Percentiles rank a stretch among this genome's conserved stretches.
These are phyloP conservation scores for Dinomys branickii DNA, from an alignment of 2,113 vertebrate genomes.

Conservation along the genomic window DNA sequence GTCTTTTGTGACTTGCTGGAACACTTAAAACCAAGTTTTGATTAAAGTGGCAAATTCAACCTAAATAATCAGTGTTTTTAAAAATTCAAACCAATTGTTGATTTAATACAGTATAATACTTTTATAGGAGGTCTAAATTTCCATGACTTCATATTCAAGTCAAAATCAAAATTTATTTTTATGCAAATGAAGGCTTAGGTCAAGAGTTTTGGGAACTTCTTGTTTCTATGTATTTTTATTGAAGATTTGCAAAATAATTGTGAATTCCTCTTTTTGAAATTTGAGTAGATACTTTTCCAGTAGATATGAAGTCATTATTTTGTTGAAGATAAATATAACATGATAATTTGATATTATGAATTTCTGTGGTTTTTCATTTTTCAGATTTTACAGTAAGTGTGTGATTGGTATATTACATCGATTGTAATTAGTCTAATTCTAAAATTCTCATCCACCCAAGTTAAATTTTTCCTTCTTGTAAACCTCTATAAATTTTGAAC, in stretches of 20 bases:
- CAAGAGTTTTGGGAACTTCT: conserved; percentile 31
- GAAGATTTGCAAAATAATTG: conserved; percentile 29
- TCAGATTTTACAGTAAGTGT: background rate
- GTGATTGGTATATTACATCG: background rate
- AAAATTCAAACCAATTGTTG: background rate
- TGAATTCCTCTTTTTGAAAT: background rate
- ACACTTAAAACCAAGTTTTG: conserved; percentile 46
- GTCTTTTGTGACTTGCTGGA: background rate
- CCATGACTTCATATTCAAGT: conserved; percentile 25
- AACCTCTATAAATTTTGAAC: background rate
- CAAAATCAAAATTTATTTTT: conserved; percentile 47
- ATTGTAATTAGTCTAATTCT: background rate
- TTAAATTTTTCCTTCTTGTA: background rate
- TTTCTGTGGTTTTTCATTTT: background rate
- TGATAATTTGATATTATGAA: conserved; percentile 33
- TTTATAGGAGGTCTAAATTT: conserved; percentile 53
- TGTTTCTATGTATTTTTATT: conserved; percentile 17
- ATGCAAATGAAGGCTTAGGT: conserved; percentile 30
- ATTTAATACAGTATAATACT: conserved; percentile 8
- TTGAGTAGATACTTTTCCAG: conserved; percentile 19
- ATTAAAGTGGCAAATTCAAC: background rate
- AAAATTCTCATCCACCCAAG: background rate
- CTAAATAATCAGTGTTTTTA: conserved; percentile 12
- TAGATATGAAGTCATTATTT: background rate
- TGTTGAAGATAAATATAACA: background rate